Base-by-base conservation (phyloP, 2,797 vertebrate species). In the Falco berigora region DNA sequence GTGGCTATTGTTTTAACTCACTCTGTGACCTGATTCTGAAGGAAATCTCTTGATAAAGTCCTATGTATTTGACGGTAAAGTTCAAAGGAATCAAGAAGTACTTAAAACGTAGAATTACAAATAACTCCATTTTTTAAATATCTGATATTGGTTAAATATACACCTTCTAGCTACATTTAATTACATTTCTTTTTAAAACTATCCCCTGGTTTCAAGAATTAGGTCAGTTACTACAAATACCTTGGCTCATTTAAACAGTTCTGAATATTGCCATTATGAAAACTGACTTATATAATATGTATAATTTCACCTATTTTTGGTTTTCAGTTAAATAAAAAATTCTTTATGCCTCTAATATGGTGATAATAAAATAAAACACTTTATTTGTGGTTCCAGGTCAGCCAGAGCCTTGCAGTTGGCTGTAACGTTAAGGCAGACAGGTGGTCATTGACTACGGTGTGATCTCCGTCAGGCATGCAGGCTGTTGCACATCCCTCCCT, bases 161-260 rank as follows among this genome's bases (percentile, higher is more conserved):
- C 4, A 58, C 78, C 21, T 94, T 79, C 50, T 62, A 86, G 30
- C 62, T 75, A 88, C 4, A 47, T 75, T 75, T 93, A 88, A 90
- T 86, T 86, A 61, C 55, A 84, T 47, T 88, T 68, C 12, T 61
- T 92, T 90, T 68, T 17, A 61, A 88, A 93, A 93, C 73, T 85
- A 94, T 72, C 49, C n/a, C 61, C 22, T 94, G 18, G 6, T 92
- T 92, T 92, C 40, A 85, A 67, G 47, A 91, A 91, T 81, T 92
- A 89, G 63, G 85, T 91, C 84, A 87, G 74, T 85, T 85, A 46
- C 74, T 95, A 55, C 81, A 81, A 94, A 82, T 87, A 87, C 74
- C n/a, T 76, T 73, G 81, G 17, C 19, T 94, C 42, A 67, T 87
- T 95, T 93, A 79, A 76, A 62, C 6, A 62, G 32, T 50, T 89